Conservation (phyloP, 2,797 vertebrate genomes). For the Pogoniulus pusillus region DNA sequence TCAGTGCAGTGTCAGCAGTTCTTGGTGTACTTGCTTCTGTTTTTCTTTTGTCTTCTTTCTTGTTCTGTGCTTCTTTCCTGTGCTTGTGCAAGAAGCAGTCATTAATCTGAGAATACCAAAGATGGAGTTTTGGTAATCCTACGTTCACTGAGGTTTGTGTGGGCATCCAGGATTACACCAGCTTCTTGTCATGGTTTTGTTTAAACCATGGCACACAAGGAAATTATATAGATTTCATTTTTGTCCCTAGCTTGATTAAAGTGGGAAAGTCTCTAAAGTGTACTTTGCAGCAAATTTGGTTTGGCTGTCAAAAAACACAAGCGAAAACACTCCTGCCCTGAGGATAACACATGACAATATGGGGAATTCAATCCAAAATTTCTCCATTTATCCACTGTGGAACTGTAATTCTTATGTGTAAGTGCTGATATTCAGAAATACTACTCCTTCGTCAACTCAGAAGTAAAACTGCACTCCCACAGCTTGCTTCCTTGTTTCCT, state of each 20-base stretch:
- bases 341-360: slow-evolving; percentile 15
- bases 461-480: slow-evolving; percentile 24
- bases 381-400: not conserved
- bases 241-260: not conserved
- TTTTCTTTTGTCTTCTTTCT: not conserved
- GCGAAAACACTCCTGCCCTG: not conserved
- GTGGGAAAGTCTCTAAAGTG: not conserved
- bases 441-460: not conserved
- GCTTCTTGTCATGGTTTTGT: not conserved
- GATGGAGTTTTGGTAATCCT: not conserved
- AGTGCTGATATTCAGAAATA: slow-evolving; percentile 54
- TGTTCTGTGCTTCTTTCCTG: not conserved
- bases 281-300: slow-evolving; percentile 20
- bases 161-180: not conserved
- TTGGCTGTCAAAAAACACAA: slow-evolving; percentile 7
- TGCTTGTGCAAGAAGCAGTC: not conserved
- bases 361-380: slow-evolving; percentile 6
- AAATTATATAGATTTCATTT: not conserved
- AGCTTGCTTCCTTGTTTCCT: slow-evolving; percentile 14
- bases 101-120: not conserved
- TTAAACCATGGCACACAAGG: not conserved
- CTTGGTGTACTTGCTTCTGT: not conserved
- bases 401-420: not conserved
- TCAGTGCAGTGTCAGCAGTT: not conserved
- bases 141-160: not conserved